Conservation (phyloP, 2,113 vertebrate genomes). For the Lycaon pictus region DNA sequence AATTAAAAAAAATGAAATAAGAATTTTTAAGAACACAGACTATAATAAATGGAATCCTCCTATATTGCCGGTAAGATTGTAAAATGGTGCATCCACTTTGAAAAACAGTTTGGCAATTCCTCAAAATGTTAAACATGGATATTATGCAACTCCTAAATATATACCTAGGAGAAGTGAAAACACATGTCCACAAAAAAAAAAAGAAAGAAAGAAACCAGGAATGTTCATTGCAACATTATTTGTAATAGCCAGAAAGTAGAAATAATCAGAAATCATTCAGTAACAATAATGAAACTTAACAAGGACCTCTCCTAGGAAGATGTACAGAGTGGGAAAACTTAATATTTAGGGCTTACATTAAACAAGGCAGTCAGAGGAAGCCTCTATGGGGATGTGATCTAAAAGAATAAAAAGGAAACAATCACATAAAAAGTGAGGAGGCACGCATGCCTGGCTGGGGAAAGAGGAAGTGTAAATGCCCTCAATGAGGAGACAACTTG, state of each 20-base stretch:
- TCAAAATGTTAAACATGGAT: neutral
- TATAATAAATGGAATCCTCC: neutral
- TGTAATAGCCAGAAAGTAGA: neutral
- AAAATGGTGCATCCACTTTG: neutral
- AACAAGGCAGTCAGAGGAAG: neutral
- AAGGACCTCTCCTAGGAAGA: neutral
- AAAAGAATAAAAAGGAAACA: neutral
- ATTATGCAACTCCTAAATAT: neutral
- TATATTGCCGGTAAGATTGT: neutral
- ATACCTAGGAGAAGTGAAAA: neutral
- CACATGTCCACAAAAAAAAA: neutral
- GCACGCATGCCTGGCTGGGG: no score
- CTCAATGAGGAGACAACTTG: neutral
- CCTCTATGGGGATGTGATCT: neutral
- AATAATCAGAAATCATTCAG: neutral
- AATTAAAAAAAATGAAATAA: neutral
- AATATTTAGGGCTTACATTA: neutral
- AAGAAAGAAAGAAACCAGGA: neutral
- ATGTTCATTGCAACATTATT: neutral
- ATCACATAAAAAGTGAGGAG: neutral
- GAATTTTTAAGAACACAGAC: neutral
- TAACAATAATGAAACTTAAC: neutral
- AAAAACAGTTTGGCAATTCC: neutral
- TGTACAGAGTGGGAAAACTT: neutral
- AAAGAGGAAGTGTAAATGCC: neutral